These are phyloP conservation scores for Gymnorhina tibicen DNA, from an alignment of 2,113 vertebrate genomes.

Conservation along the genomic window DNA sequence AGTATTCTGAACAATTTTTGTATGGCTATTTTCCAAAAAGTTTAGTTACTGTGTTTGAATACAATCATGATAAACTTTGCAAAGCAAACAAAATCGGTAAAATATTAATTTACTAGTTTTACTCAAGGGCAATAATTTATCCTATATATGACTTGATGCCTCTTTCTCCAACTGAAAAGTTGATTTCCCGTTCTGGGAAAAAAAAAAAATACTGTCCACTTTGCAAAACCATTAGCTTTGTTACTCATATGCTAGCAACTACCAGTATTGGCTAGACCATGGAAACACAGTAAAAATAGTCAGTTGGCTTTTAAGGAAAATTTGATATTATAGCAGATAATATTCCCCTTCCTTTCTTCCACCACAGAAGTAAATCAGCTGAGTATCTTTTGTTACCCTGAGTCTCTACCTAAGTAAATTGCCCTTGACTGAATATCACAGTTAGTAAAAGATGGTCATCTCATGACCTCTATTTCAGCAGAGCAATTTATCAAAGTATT, in stretches of 20 bases:
- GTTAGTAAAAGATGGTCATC: neutral
- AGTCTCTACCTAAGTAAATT: neutral
- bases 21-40: constrained; percentile 19
- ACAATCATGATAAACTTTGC: constrained; percentile 28
- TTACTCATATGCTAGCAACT: neutral
- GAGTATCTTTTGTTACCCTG: neutral
- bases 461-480: neutral
- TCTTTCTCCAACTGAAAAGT: neutral
- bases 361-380: neutral
- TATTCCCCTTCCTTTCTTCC: neutral
- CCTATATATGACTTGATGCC: neutral
- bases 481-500: neutral
- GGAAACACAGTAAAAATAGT: neutral
- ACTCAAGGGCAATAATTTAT: neutral
- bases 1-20: constrained; percentile 35
- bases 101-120: constrained; percentile 20
- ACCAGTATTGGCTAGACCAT: neutral
- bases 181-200: neutral
- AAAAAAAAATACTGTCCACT: neutral
- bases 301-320: neutral
- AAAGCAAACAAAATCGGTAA: constrained; percentile 24
- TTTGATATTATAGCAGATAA: neutral
- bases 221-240: neutral
- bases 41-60: constrained; percentile 34
- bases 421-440: neutral